phyloP scores from a whole-genome alignment of 1,140 invertebrate genomes.

The Drosophila sechellia region DNA sequence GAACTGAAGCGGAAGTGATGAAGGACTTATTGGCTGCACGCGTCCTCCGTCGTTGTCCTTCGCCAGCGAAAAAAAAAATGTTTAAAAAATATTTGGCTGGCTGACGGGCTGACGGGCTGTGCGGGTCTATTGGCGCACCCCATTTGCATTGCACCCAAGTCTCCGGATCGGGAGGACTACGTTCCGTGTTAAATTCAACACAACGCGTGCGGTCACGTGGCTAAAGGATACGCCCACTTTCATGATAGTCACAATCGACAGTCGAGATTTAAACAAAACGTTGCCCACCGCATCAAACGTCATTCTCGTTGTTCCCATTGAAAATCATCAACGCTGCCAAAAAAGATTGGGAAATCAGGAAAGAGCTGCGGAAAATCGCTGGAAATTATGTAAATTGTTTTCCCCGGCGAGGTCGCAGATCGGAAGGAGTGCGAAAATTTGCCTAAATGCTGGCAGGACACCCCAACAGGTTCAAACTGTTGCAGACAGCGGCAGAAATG shows the following conservation, averaged over 20 bases:
- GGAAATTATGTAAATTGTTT: slow-evolving; percentile 79
- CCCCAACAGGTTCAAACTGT: slow-evolving; percentile 55
- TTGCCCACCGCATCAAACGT: slow-evolving; percentile 45
- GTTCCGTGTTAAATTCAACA: slow-evolving; percentile 75
- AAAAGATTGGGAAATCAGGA: slow-evolving; percentile 13
- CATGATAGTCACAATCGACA: slow-evolving; percentile 73
- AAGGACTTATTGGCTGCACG: slow-evolving; percentile 84
- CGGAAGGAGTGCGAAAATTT: slow-evolving; percentile 74
- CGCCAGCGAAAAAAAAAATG: slow-evolving; percentile 58
- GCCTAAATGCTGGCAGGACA: slow-evolving; percentile 70
- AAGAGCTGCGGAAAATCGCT: slow-evolving; percentile 65
- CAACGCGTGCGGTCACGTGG: slow-evolving; percentile 79
- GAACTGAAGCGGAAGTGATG: slow-evolving; percentile 84
- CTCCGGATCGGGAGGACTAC: slow-evolving; percentile 22
- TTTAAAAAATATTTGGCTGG: slow-evolving; percentile 63
- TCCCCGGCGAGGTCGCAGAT: slow-evolving; percentile 19
- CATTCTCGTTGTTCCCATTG: slow-evolving; percentile 16
- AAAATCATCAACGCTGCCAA: slow-evolving; percentile 38
- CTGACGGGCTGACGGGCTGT: not conserved
- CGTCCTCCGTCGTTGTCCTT: slow-evolving; percentile 46
- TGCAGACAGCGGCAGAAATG: slow-evolving; percentile 42
- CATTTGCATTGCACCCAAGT: slow-evolving; percentile 59
- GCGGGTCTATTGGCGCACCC: slow-evolving; percentile 26
- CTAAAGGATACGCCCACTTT: slow-evolving; percentile 65
- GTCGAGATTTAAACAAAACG: slow-evolving; percentile 59